Base-by-base conservation (phyloP, 2,113 vertebrate genomes). In the Oriolus oriolus region DNA sequence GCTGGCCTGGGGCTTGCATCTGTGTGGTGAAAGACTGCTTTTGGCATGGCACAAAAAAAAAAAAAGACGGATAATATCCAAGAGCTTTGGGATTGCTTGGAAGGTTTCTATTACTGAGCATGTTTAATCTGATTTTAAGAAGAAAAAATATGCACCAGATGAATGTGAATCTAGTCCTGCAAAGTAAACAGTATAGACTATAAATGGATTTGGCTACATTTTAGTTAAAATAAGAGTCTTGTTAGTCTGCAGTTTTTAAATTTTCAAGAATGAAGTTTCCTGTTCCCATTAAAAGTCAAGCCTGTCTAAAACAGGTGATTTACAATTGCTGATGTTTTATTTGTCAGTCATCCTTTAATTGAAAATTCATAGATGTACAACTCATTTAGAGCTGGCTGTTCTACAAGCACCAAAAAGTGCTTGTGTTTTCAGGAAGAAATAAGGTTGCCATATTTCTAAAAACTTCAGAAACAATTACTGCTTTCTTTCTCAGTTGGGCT, bases 21-120 rank as follows among this genome's bases (percentile, higher is more conserved):
- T 97, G 93, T 96, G 97, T 97, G 94, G 86, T 93, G 89, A 95
- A 96, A 97, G 77, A 95, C 84, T 97, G 97, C 98, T 98, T 98
- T 98, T 98, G 96, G 98, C 98, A 98, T 98, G 97, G 98, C 97
- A 97, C 96, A 95, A 93, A 96, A 96, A 28, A 23, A 41, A 24
- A 39, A 31, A 45, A 41, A n/a, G 9, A 63, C 2, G 68, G 84
- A 64, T 89, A 69, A 45, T 95, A 89, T 91, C 90, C 80, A 71
- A 89, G 93, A 95, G 93, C 81, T 96, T 96, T 97, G 96, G 95
- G 92, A 98, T 97, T 95, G 95, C 98, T 97, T 98, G 97, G 96
- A 95, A 96, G 93, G 93, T 96, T 95, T 93, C 92, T 95, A 95
- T 98, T 98, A 98, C 98, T 98, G 98, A 99, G 98, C 98, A 98